These are phyloP conservation scores for Halichoeres trimaculatus DNA, from an alignment of 2,113 vertebrate species.

Conservation along the genomic window DNA sequence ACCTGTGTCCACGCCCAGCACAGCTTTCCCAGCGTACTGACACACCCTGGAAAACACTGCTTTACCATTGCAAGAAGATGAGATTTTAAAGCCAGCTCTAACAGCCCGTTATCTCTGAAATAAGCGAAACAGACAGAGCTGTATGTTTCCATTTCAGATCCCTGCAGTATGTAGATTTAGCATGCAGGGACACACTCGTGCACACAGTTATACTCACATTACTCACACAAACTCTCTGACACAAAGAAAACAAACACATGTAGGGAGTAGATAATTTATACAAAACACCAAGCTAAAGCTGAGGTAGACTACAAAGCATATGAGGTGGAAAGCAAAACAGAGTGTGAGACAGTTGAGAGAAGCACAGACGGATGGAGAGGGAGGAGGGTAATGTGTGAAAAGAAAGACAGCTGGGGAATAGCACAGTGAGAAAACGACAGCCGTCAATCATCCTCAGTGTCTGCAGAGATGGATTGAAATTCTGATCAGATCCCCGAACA, in stretches of 20 bases:
- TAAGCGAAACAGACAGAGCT: not conserved
- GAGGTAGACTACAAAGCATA: not conserved
- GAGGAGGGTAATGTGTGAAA: constrained; percentile 17
- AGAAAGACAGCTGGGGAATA: constrained; percentile 49
- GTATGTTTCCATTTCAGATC: not conserved
- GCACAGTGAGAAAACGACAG: constrained; percentile 24
- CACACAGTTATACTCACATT: not conserved
- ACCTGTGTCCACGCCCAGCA: not conserved
- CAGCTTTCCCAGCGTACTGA: not conserved
- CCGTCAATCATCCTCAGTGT: constrained; percentile 46
- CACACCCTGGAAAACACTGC: not conserved
- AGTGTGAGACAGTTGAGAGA: not conserved
- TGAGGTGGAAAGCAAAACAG: not conserved
- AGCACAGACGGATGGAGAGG: constrained; percentile 12
- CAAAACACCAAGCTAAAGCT: not conserved
- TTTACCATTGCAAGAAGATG: not conserved
- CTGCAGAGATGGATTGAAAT: constrained; percentile 44
- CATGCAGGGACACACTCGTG: not conserved
- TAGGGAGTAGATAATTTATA: not conserved
- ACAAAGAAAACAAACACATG: constrained; percentile 8
- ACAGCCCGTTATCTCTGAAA: not conserved
- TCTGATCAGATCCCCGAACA: constrained; percentile 50
- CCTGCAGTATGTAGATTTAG: not conserved
- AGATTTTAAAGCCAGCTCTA: not conserved
- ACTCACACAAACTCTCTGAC: not conserved